These are phyloP conservation scores for Octonoba sinensis DNA, from an alignment of 2,888 invertebrate genomes.

Conservation along the genomic window DNA sequence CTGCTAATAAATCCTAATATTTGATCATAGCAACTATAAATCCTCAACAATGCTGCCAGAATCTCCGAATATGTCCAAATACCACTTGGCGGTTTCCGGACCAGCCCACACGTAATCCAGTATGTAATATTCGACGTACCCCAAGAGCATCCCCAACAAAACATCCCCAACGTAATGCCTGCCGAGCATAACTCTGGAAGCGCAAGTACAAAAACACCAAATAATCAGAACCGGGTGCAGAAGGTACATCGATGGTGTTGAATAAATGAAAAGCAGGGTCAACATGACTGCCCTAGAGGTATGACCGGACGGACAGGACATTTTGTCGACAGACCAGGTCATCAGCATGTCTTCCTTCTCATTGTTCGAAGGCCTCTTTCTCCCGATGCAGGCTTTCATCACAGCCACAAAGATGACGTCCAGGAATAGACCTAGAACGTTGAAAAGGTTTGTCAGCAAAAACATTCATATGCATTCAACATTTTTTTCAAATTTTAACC, in stretches of 20 bases:
- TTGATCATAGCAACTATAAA: slow-evolving; percentile 5
- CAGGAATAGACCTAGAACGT: slow-evolving; percentile 80
- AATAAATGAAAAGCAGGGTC: slow-evolving; percentile 77
- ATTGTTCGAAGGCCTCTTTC: slow-evolving; percentile 80
- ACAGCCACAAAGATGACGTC: slow-evolving; percentile 84
- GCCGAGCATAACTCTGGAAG: slow-evolving; percentile 85
- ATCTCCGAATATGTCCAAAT: slow-evolving; percentile 54
- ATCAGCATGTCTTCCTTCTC: slow-evolving; percentile 79
- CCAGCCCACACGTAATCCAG: slow-evolving; percentile 53
- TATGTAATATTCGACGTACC: slow-evolving; percentile 77
- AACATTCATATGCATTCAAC: too few species aligned
- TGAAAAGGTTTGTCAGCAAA: too few species aligned
- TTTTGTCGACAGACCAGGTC: slow-evolving; percentile 85
- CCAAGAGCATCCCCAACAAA: slow-evolving; percentile 80
- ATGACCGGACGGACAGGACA: slow-evolving; percentile 95
- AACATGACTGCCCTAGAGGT: slow-evolving; percentile 86
- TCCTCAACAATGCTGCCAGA: slow-evolving; percentile 48
- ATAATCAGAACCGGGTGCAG: slow-evolving; percentile 78
- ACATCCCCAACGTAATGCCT: slow-evolving; percentile 92
- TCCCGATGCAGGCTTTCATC: slow-evolving; percentile 82
- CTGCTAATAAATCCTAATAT: too few species aligned
- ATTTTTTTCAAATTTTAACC: too few species aligned
- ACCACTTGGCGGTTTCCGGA: slow-evolving; percentile 58
- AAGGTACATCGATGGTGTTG: slow-evolving; percentile 69
- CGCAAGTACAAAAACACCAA: slow-evolving; percentile 82